Evolutionary conservation across 2,113 vertebrate genomes (phyloP).

Genomic region (Lophius piscatorius): DNA sequence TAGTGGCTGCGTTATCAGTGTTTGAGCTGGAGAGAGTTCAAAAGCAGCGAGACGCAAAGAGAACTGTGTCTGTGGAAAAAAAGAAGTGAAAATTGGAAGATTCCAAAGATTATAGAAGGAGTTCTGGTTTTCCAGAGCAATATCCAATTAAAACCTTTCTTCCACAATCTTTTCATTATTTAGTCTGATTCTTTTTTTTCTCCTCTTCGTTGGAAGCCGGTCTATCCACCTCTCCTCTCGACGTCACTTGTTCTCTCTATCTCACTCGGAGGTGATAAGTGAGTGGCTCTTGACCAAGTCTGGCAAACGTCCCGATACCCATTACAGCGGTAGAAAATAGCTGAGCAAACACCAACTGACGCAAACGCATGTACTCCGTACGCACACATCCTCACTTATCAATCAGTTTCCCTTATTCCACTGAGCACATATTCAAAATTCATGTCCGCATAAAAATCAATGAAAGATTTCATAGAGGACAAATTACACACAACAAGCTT

Average conservation of each 20-base stretch:
- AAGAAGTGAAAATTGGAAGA: constrained; percentile 29
- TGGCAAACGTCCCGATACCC: constrained; percentile 45
- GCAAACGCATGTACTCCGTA: constrained; percentile 24
- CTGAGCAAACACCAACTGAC: constrained; percentile 59
- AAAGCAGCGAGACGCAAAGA: constrained; percentile 18
- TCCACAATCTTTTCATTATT: constrained; percentile 1
- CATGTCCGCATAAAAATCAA: constrained; percentile 19
- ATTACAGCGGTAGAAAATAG: constrained; percentile 52
- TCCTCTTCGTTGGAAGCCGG: constrained; percentile 6
- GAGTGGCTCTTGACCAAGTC: constrained; percentile 24
- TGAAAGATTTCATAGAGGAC: constrained; percentile 21
- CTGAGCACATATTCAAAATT: constrained; percentile 24
- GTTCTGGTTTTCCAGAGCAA: constrained; percentile 2
- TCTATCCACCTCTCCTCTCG: neutral
- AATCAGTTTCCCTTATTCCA: constrained; percentile 34
- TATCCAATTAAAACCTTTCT: constrained; percentile 38
- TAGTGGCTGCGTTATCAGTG: constrained; percentile 38
- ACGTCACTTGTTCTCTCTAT: neutral
- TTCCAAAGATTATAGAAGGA: constrained; percentile 16
- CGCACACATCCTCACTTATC: constrained; percentile 18
- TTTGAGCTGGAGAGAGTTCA: constrained; percentile 52
- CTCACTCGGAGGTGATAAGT: constrained; percentile 35
- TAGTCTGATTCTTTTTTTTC: neutral
- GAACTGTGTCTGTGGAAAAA: constrained; percentile 27
- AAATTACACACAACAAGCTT: neutral